A percentile compares a stretch with the other conserved stretches of the same genome.
Conservation (phyloP, 2,113 vertebrate genomes). For the Protobothrops mucrosquamatus region DNA sequence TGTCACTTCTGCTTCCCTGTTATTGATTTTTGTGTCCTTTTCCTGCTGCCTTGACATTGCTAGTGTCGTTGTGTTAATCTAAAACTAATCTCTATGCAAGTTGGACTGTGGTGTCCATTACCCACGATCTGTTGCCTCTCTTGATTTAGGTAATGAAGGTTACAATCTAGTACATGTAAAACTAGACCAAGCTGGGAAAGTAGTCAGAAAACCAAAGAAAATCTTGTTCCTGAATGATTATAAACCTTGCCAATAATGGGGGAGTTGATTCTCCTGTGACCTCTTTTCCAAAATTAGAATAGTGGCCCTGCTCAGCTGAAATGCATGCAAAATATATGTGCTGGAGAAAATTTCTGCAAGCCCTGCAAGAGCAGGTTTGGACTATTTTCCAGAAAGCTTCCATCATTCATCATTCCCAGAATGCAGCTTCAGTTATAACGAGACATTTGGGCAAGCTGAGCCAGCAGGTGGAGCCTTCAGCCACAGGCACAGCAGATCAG, state of each 20-base stretch:
- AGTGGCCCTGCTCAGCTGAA: not conserved
- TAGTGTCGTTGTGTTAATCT: not conserved
- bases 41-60: not conserved
- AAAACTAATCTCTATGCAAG: not conserved
- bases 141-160: not conserved
- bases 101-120: not conserved
- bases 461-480: constrained; percentile 24
- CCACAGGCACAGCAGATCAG: not conserved
- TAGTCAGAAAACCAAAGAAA: not conserved
- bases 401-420: not conserved
- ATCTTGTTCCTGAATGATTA: not conserved
- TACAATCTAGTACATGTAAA: not conserved
- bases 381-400: not conserved
- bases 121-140: not conserved
- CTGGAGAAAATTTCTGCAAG: not conserved
- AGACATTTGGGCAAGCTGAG: not conserved
- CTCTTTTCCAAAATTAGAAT: not conserved
- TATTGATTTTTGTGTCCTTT: not conserved
- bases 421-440: not conserved
- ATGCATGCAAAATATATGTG: not conserved
- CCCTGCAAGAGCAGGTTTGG: not conserved
- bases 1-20: not conserved
- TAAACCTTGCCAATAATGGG: not conserved
- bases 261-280: not conserved
- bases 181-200: not conserved